A percentile compares a stretch with the other conserved stretches of the same genome.
Evolutionary conservation across 1,140 invertebrate genomes (phyloP).

Genomic region (Microplitis demolitor): DNA sequence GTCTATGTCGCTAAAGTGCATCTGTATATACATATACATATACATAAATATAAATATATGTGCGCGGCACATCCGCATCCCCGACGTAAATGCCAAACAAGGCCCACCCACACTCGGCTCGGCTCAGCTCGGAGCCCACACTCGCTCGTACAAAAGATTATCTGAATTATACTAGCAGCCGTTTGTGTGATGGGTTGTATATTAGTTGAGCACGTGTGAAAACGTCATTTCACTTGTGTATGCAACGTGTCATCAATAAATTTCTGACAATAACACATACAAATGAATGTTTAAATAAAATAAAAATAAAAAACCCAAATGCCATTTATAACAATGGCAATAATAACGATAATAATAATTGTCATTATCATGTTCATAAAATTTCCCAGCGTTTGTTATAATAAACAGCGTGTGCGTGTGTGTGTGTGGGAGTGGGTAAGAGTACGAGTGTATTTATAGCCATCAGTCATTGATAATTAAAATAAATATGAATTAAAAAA

Average conservation of each 20-base stretch:
- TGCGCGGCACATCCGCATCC: constrained; percentile 27
- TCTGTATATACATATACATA: too few relatives aligned
- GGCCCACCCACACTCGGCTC: constrained; percentile 28
- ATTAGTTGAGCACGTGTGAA: constrained; percentile 43
- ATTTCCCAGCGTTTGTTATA: not conserved
- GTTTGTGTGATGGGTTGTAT: constrained; percentile 27
- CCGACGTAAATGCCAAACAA: constrained; percentile 35
- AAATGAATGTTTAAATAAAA: not conserved
- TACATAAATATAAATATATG: not conserved
- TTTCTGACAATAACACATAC: not conserved
- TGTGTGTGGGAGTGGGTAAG: too few relatives aligned
- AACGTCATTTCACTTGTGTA: constrained; percentile 38
- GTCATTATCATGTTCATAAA: not conserved
- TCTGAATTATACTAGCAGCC: constrained; percentile 50
- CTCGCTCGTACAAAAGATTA: constrained; percentile 43
- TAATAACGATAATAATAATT: not conserved
- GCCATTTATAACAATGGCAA: not conserved
- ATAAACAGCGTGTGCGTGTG: too few relatives aligned
- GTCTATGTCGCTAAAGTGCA: too few relatives aligned
- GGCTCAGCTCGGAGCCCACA: too few relatives aligned
- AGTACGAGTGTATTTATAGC: too few relatives aligned
- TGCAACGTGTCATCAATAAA: not conserved
- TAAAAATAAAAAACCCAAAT: not conserved
- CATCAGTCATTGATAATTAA: not conserved
- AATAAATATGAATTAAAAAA: not conserved